Conservation (phyloP, 2,888 invertebrate genomes). For the Callimorpha dominula region DNA sequence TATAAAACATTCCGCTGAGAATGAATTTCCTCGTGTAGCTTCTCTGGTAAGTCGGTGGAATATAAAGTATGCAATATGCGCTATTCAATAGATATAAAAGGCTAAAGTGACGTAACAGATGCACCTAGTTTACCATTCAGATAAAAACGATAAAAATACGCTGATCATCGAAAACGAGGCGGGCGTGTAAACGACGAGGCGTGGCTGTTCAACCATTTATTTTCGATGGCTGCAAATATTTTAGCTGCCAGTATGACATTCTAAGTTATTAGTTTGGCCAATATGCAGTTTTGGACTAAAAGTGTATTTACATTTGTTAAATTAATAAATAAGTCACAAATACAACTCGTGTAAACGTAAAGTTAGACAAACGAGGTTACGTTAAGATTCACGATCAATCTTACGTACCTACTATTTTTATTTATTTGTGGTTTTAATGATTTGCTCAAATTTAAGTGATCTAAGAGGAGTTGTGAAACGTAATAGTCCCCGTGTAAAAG, state of each 20-base stretch:
- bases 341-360: background rate
- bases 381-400: background rate
- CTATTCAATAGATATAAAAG: conserved; percentile 32
- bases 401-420: too few species aligned
- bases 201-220: conserved; percentile 64
- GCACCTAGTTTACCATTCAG: conserved; percentile 53
- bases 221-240: conserved; percentile 55
- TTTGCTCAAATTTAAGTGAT: too few species aligned
- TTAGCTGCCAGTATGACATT: conserved; percentile 28
- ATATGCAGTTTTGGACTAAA: background rate
- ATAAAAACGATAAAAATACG: conserved; percentile 66
- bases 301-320: background rate
- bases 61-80: conserved; percentile 23
- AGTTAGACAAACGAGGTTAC: background rate
- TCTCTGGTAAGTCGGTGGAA: conserved; percentile 22
- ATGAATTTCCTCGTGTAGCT: conserved; percentile 9
- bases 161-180: conserved; percentile 62
- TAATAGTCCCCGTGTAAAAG: background rate
- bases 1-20: conserved; percentile 19
- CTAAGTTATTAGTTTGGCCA: background rate
- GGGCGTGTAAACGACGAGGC: conserved; percentile 59
- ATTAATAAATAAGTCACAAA: background rate
- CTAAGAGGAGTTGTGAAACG: too few species aligned
- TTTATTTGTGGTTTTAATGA: too few species aligned
- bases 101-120: conserved; percentile 47